Evolutionary conservation across 2,113 vertebrate species (phyloP).

Genomic region (Varanus salvator): DNA sequence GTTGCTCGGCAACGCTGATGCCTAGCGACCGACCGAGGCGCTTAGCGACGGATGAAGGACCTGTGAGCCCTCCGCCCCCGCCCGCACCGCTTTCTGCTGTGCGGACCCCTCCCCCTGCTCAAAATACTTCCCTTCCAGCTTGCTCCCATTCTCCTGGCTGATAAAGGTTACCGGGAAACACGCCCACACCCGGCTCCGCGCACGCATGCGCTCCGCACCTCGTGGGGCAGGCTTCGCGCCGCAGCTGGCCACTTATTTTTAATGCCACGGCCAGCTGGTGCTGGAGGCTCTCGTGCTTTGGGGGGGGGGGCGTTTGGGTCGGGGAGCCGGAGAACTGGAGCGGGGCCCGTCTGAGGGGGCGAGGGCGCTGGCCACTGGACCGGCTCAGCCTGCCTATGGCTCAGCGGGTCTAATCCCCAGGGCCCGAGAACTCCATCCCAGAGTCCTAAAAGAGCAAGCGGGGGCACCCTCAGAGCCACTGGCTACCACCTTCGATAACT

Average conservation of each 20-base stretch:
- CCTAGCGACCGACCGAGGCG: constrained; percentile 38
- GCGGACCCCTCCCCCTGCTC: background rate
- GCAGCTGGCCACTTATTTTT: constrained; percentile 6
- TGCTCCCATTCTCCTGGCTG: constrained; percentile 8
- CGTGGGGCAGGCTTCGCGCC: constrained; percentile 5
- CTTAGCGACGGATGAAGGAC: constrained; percentile 27
- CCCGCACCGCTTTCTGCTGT: background rate
- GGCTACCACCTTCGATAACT: too few relatives aligned
- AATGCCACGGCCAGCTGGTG: background rate
- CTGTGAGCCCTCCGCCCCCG: background rate
- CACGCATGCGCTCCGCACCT: background rate
- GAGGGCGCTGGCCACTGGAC: too few relatives aligned
- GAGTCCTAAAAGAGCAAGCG: too few relatives aligned
- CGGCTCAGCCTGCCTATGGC: too few relatives aligned
- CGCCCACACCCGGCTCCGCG: constrained; percentile 21
- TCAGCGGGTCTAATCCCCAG: too few relatives aligned
- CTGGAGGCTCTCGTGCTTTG: background rate
- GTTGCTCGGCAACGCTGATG: constrained; percentile 32
- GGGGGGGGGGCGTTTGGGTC: background rate
- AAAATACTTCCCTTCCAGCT: constrained; percentile 3
- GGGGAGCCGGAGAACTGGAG: background rate
- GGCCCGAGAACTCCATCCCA: too few relatives aligned
- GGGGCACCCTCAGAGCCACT: too few relatives aligned
- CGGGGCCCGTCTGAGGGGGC: too few relatives aligned
- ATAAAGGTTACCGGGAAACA: constrained; percentile 35